Evolutionary conservation across 2,888 invertebrate genomes (phyloP).

Genomic region (Xanthia togata): DNA sequence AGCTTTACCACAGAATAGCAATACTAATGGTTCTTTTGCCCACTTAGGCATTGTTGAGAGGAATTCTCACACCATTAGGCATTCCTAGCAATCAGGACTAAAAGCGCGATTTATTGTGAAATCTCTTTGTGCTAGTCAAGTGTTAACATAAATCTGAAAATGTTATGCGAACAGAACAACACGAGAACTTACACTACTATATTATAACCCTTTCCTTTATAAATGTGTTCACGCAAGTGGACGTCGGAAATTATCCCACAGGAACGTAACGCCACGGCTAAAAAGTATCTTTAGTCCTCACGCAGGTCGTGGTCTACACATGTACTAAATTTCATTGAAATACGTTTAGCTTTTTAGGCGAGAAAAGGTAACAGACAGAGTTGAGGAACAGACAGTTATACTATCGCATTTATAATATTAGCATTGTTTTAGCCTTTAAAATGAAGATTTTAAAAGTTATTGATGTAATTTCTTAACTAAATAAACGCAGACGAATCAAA

Average conservation of each 20-base stretch:
- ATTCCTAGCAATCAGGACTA: constrained; percentile 47
- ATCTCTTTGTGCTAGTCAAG: constrained; percentile 43
- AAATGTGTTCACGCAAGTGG: no score
- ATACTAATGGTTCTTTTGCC: constrained; percentile 55
- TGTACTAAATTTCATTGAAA: not conserved
- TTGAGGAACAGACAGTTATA: not conserved
- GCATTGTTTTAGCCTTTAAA: not conserved
- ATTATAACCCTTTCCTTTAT: not conserved
- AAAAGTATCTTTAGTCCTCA: not conserved
- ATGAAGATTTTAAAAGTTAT: no score
- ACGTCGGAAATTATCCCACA: not conserved
- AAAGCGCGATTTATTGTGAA: constrained; percentile 59
- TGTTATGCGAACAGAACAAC: constrained; percentile 2
- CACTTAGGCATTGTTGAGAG: constrained; percentile 56
- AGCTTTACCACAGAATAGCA: constrained; percentile 35
- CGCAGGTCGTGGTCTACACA: not conserved
- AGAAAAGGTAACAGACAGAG: not conserved
- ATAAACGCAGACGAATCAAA: not conserved
- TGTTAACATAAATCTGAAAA: constrained; percentile 34
- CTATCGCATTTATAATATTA: not conserved
- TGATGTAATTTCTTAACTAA: not conserved
- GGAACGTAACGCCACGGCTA: not conserved
- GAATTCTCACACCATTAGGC: constrained; percentile 59
- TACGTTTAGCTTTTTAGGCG: not conserved
- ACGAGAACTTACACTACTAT: not conserved